Evolutionary conservation across 2,797 vertebrate genomes (phyloP), one percentile per base, ranked within the genome.

Genomic region (Tarsius wallacei): DNA sequence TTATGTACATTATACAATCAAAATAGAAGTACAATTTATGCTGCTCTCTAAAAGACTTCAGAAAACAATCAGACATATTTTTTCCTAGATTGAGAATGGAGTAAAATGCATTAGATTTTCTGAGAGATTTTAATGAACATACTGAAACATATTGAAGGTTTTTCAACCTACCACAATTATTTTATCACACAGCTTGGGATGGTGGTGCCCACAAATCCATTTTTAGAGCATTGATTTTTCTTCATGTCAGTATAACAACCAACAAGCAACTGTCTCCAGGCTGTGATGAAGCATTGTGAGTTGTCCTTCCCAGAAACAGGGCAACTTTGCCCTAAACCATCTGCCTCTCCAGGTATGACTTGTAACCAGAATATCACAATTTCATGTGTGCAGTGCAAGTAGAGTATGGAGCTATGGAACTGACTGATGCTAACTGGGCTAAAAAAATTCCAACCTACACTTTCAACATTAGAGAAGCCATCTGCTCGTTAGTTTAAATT

Each of bases 401-500:
- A 68, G 11, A 84, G 15, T 47, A 19, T 28, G 1, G 74, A 53
- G 22, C 6, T 90, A 22, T n/a, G 74, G 6, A 90, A 66, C 21
- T 61, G 59, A 61, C 24, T 87, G 33, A 51, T 82, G n/a, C 5
- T 86, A 83, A 94, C 36, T 6, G 57, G 33, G 59, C 51, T 96
- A 55, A 91, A 87, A 42, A 85, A 90, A 78, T 94, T 91, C 84
- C 77, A 85, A 64, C 47, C 83, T 96, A 63, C 17, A 68, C 76
- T 84, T 89, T 93, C 57, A 73, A 47, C 84, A 87, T 94, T 95
- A 95, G 74, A 77, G 66, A 85, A 93, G 63, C 91, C 96, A 97
- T 96, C 96, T 96, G 94, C 84, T 96, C 85, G 31, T 83, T 95
- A 68, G 97, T 97, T 97, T 97, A 97, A 97, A 94, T 94, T 87